phyloP scores from a whole-genome alignment of 2,888 invertebrate species.

The Mactromeris polynyma region DNA sequence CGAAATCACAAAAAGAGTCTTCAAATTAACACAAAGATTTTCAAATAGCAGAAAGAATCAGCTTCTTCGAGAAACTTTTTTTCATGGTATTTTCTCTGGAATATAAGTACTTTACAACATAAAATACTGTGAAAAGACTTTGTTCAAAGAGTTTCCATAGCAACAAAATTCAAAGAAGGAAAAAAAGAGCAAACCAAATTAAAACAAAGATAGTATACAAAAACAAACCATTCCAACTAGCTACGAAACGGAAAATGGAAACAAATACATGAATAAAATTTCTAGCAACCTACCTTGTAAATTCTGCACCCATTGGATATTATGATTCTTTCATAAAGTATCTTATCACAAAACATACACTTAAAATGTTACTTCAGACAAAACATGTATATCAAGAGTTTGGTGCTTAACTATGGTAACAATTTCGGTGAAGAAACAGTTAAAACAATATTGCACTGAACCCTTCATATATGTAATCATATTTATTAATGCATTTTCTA shows the following conservation, averaged over 20 bases:
- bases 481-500: too few relatives aligned
- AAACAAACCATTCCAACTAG: slow-evolving; percentile 22
- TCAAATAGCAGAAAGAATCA: not conserved
- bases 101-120: slow-evolving; percentile 59
- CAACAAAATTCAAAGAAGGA: slow-evolving; percentile 36
- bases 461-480: too few relatives aligned
- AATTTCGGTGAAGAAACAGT: too few relatives aligned
- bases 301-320: not conserved
- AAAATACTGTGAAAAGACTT: slow-evolving; percentile 72
- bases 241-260: slow-evolving; percentile 17
- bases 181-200: slow-evolving; percentile 37
- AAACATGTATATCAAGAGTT: too few relatives aligned
- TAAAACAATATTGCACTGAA: too few relatives aligned
- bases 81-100: slow-evolving; percentile 72
- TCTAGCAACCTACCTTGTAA: not conserved
- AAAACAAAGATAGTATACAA: slow-evolving; percentile 15
- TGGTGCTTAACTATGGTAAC: too few relatives aligned
- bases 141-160: slow-evolving; percentile 40
- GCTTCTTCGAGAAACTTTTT: slow-evolving; percentile 18
- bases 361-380: too few relatives aligned
- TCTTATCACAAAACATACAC: too few relatives aligned
- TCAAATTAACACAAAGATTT: slow-evolving; percentile 25
- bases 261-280: not conserved
- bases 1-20: slow-evolving; percentile 8
- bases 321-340: too few relatives aligned